phyloP scores from a whole-genome alignment of 2,797 vertebrate species.

The Argya squamiceps region DNA sequence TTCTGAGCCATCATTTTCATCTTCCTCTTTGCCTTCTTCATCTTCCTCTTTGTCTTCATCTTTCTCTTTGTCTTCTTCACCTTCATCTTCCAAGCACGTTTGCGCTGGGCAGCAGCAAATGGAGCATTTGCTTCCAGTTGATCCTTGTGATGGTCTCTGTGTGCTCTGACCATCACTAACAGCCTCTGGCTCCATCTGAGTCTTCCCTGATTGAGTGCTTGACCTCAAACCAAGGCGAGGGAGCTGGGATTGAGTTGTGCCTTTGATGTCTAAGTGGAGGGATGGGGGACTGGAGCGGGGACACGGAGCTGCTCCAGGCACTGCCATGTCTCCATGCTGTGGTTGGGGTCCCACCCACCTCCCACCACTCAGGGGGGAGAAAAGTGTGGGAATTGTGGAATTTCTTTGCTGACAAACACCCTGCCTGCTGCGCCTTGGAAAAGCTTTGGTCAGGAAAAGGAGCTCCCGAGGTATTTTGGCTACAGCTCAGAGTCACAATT shows the following conservation, averaged over 20 bases:
- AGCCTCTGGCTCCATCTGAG: background rate
- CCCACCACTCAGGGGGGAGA: background rate
- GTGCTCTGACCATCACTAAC: background rate
- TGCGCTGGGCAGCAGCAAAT: rapidly evolving
- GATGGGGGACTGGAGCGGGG: rapidly evolving
- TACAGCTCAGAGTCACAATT: background rate
- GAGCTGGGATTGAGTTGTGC: background rate
- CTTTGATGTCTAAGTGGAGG: background rate
- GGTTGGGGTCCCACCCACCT: background rate
- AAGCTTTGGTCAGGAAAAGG: background rate
- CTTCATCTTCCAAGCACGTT: rapidly evolving
- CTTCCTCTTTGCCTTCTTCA: background rate
- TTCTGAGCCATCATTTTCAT: background rate
- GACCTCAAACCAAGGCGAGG: background rate
- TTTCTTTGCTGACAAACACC: background rate
- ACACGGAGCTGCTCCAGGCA: background rate
- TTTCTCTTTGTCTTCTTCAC: background rate
- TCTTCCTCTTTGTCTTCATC: background rate
- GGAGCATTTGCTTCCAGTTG: background rate
- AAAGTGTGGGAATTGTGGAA: background rate
- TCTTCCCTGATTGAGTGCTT: background rate
- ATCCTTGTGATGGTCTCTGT: background rate
- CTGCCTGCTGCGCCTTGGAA: background rate
- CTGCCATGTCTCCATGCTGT: rapidly evolving
- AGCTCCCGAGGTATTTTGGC: rapidly evolving